A percentile compares a stretch with the other conserved stretches of the same genome.
Conservation (phyloP, 2,113 vertebrate species). For the Haemorhous mexicanus region DNA sequence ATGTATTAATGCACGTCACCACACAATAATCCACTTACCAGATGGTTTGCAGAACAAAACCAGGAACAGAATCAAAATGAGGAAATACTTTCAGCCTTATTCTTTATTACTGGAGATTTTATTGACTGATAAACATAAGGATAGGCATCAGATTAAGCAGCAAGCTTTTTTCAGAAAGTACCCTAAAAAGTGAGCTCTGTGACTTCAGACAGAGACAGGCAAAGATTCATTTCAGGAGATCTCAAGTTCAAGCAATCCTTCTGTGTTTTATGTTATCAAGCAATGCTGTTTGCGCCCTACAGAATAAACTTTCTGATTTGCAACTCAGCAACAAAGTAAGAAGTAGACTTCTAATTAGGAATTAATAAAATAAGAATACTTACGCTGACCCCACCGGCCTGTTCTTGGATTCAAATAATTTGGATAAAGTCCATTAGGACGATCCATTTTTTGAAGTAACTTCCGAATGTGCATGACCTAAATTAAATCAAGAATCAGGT, state of each 20-base stretch:
- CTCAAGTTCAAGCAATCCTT: neutral
- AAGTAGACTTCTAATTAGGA: neutral
- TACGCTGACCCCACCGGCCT: constrained; percentile 97
- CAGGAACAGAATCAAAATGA: neutral
- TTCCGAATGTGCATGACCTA: constrained; percentile 99
- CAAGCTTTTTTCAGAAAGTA: neutral
- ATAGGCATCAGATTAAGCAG: neutral
- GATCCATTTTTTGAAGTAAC: constrained; percentile 97
- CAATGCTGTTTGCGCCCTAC: neutral
- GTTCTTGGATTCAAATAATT: constrained; percentile 98
- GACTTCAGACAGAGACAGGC: neutral
- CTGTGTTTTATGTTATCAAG: neutral
- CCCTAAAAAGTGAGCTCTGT: neutral
- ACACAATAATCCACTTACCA: neutral
- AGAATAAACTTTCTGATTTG: neutral
- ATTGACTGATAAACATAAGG: neutral
- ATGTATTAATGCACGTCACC: neutral
- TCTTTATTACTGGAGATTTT: neutral
- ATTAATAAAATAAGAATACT: constrained; percentile 72
- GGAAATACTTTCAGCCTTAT: neutral
- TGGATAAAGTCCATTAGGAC: constrained; percentile 97
- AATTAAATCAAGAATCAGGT: constrained; percentile 54
- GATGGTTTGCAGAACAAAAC: neutral
- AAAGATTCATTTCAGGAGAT: neutral
- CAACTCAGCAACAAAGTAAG: neutral